Conservation (phyloP, 2,888 invertebrate species). For the Entomobrya proxima region DNA sequence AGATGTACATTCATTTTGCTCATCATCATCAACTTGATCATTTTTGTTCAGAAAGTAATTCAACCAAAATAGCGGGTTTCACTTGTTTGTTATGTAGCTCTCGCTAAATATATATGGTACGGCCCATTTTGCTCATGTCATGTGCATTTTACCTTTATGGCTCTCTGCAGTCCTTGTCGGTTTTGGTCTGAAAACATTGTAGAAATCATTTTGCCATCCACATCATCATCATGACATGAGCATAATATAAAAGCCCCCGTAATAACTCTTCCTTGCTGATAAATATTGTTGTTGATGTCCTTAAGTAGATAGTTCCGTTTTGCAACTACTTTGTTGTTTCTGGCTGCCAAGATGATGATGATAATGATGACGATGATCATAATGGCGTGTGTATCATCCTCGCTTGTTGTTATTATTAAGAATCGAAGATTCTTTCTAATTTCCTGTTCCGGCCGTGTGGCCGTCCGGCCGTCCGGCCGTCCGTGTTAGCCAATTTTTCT, state of each 20-base stretch:
- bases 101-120: background rate
- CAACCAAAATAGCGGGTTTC: slow-evolving; percentile 12
- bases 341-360: background rate
- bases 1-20: slow-evolving; percentile 13
- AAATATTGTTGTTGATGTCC: slow-evolving; percentile 12
- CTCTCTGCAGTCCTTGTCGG: background rate
- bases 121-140: background rate
- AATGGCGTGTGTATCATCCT: too few relatives aligned
- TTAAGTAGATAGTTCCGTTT: slow-evolving; percentile 38
- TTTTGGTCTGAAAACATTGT: too few relatives aligned
- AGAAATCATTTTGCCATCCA: too few relatives aligned
- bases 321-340: background rate
- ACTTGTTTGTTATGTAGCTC: too few relatives aligned
- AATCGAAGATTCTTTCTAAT: too few relatives aligned
- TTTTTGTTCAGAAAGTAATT: slow-evolving; percentile 1
- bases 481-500: too few relatives aligned
- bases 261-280: background rate
- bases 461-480: too few relatives aligned
- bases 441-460: too few relatives aligned
- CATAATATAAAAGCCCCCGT: background rate
- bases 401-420: too few relatives aligned
- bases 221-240: background rate
- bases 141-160: background rate
- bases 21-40: too few relatives aligned
- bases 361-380: too few relatives aligned